phyloP scores from a whole-genome alignment of 2,888 invertebrate species.

The Anoncus sp. region DNA sequence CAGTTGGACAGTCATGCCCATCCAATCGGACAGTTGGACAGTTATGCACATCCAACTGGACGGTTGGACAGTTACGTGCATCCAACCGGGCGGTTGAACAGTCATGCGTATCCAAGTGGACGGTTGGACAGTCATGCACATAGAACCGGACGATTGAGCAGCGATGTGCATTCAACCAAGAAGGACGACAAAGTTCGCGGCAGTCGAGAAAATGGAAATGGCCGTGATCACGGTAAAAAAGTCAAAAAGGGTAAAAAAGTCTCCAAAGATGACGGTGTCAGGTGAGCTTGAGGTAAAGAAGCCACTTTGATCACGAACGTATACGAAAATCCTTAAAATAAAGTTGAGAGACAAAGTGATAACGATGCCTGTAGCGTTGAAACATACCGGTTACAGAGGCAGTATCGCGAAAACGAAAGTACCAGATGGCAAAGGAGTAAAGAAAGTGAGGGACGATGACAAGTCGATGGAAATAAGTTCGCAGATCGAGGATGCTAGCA shows the following conservation, averaged over 20 bases:
- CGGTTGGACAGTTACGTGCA: neutral
- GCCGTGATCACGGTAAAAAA: neutral
- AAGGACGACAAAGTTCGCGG: slow-evolving; percentile 13
- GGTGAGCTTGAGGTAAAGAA: slow-evolving; percentile 19
- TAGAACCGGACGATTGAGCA: too few species aligned
- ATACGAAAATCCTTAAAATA: neutral
- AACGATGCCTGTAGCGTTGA: neutral
- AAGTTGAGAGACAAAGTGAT: slow-evolving; percentile 3
- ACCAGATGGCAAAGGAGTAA: neutral
- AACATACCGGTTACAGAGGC: slow-evolving; percentile 14
- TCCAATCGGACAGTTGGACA: neutral
- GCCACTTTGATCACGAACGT: slow-evolving; percentile 2
- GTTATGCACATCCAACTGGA: neutral
- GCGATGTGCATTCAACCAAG: too few species aligned
- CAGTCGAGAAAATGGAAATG: slow-evolving; percentile 9
- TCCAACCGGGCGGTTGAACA: too few species aligned
- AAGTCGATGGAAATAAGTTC: neutral
- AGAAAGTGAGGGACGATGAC: slow-evolving; percentile 4
- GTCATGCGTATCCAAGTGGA: neutral
- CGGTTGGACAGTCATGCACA: neutral
- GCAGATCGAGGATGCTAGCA: neutral
- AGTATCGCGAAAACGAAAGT: neutral
- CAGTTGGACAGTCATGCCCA: neutral
- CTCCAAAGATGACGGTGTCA: slow-evolving; percentile 18
- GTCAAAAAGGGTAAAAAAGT: slow-evolving; percentile 3